Evolutionary conservation across 2,888 invertebrate genomes (phyloP).

Genomic region (Andrena minutula): DNA sequence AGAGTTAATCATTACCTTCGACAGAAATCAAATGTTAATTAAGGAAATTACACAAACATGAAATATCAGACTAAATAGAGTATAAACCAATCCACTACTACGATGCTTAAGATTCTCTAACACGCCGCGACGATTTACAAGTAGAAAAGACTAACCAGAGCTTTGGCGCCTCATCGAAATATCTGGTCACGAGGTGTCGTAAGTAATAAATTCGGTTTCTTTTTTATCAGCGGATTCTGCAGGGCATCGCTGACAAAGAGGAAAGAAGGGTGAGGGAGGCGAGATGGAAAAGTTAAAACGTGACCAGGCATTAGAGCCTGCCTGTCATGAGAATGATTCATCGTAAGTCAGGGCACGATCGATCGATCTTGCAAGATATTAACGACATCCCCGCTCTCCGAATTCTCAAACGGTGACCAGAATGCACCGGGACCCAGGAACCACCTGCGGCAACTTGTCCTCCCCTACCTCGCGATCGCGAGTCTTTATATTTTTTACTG

Average conservation of each 20-base stretch:
- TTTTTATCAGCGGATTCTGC: conserved; percentile 54
- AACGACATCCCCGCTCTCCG: conserved; percentile 69
- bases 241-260: conserved; percentile 51
- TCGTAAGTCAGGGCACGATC: conserved; percentile 72
- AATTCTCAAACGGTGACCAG: conserved; percentile 63
- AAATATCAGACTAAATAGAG: neutral
- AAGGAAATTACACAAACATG: too few species aligned
- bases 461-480: neutral
- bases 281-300: conserved; percentile 71
- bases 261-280: conserved; percentile 31
- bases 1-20: too few species aligned
- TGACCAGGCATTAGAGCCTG: conserved; percentile 72
- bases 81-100: neutral
- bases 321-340: conserved; percentile 78
- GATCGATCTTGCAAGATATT: conserved; percentile 78
- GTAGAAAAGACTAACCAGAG: neutral
- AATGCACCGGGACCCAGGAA: conserved; percentile 22
- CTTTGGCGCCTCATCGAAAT: conserved; percentile 28
- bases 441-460: conserved; percentile 40
- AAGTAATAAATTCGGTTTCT: conserved; percentile 70
- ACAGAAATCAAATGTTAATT: too few species aligned
- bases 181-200: conserved; percentile 63
- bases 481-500: conserved; percentile 7
- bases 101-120: neutral
- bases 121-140: neutral